Percentiles rank a stretch among this genome's conserved stretches.
These are phyloP conservation scores for Somateria mollissima DNA, from an alignment of 2,797 vertebrate species.

Conservation along the genomic window DNA sequence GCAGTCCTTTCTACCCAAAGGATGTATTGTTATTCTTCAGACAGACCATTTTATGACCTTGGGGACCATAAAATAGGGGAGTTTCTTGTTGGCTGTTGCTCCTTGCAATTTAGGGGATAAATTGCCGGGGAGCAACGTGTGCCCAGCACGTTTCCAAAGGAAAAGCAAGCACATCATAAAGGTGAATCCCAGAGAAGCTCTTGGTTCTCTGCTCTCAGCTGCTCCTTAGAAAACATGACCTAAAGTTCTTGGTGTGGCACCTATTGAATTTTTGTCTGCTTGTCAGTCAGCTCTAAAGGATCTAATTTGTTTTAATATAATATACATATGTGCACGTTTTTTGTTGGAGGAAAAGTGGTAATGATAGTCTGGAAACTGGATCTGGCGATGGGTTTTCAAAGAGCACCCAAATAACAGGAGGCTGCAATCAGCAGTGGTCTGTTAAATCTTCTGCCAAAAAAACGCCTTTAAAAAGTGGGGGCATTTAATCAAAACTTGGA, in stretches of 20 bases:
- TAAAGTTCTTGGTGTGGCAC: not conserved
- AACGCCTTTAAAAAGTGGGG: not conserved
- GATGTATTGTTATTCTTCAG: rapidly evolving
- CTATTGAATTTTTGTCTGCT: not conserved
- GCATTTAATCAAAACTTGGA: not conserved
- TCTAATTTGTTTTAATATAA: not conserved
- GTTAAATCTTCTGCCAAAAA: not conserved
- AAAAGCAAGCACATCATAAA: rapidly evolving
- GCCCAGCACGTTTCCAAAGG: not conserved
- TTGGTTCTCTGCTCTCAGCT: not conserved
- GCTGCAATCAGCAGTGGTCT: not conserved
- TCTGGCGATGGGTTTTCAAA: not conserved
- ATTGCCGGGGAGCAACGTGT: not conserved
- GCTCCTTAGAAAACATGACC: not conserved
- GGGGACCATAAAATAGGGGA: not conserved
- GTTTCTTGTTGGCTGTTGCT: not conserved
- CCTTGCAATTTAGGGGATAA: not conserved
- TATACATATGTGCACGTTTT: rapidly evolving
- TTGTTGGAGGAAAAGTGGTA: not conserved
- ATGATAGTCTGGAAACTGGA: not conserved
- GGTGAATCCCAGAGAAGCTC: not conserved
- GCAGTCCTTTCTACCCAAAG: not conserved
- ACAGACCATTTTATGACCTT: rapidly evolving
- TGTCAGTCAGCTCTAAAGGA: not conserved
- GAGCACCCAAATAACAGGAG: not conserved